Evolutionary conservation across 2,797 vertebrate genomes (phyloP).

Genomic region (Phyllotis vaccarum): DNA sequence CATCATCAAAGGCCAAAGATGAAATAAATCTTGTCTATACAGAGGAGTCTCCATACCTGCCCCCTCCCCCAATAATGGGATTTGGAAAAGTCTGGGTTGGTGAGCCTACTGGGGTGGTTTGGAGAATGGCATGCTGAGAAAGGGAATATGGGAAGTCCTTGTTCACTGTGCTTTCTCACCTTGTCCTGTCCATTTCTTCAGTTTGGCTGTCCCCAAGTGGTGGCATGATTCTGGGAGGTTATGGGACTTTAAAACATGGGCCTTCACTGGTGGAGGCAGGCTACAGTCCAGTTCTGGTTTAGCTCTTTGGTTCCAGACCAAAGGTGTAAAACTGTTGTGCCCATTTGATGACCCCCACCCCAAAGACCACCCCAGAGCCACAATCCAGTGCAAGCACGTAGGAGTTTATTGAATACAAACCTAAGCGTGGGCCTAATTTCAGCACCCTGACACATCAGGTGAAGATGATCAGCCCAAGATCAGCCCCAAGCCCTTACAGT

Average conservation of each 20-base stretch:
- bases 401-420: too few relatives aligned
- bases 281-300: neutral
- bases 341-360: too few relatives aligned
- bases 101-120: neutral
- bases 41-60: neutral
- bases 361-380: too few relatives aligned
- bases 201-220: neutral
- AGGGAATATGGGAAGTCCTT: neutral
- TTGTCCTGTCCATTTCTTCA: neutral
- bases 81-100: neutral
- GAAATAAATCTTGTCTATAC: neutral
- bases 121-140: neutral
- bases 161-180: fast-evolving
- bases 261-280: neutral
- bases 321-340: neutral
- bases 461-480: too few relatives aligned
- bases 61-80: neutral
- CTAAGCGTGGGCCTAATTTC: too few relatives aligned
- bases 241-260: neutral
- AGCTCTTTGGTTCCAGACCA: neutral
- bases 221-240: neutral
- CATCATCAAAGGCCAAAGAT: neutral
- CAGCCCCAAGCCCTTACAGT: too few relatives aligned
- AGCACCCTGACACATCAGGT: too few relatives aligned
- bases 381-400: too few relatives aligned